Evolutionary conservation across 2,888 invertebrate species (phyloP).

Genomic region (Andrena camellia): DNA sequence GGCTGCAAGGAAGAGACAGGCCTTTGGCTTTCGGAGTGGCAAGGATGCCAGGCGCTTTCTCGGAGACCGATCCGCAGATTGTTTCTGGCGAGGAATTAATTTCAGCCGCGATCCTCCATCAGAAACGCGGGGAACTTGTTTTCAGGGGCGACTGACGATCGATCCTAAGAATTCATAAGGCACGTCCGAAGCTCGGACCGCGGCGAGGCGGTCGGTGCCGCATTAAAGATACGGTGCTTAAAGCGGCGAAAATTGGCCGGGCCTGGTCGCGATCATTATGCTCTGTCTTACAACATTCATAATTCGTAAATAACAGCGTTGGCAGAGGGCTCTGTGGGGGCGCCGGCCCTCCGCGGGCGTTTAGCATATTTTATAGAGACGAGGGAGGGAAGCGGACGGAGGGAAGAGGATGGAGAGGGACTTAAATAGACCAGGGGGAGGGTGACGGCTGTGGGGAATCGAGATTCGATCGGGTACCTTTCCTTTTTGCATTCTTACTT

Average conservation of each 20-base stretch:
- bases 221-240: constrained; percentile 56
- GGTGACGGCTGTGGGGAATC: constrained; percentile 37
- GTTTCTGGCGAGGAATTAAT: constrained; percentile 29
- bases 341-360: constrained; percentile 71
- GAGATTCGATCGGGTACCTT: constrained; percentile 23
- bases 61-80: not conserved
- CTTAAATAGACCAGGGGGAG: constrained; percentile 30
- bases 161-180: constrained; percentile 65
- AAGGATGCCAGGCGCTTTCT: too few relatives aligned
- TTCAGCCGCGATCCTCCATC: constrained; percentile 13
- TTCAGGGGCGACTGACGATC: constrained; percentile 15
- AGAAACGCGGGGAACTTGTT: not conserved
- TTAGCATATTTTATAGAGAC: constrained; percentile 83
- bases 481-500: not conserved
- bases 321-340: constrained; percentile 61
- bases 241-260: constrained; percentile 68
- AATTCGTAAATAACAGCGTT: constrained; percentile 84
- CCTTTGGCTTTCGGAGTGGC: too few relatives aligned
- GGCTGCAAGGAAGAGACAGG: too few relatives aligned
- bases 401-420: constrained; percentile 11
- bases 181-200: not conserved
- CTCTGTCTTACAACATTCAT: constrained; percentile 82
- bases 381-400: constrained; percentile 41
- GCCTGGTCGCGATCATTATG: constrained; percentile 77
- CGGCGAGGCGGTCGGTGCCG: constrained; percentile 2